These are phyloP conservation scores for Cricetomys ansorgei DNA, from an alignment of 2,113 vertebrate species.

Conservation along the genomic window DNA sequence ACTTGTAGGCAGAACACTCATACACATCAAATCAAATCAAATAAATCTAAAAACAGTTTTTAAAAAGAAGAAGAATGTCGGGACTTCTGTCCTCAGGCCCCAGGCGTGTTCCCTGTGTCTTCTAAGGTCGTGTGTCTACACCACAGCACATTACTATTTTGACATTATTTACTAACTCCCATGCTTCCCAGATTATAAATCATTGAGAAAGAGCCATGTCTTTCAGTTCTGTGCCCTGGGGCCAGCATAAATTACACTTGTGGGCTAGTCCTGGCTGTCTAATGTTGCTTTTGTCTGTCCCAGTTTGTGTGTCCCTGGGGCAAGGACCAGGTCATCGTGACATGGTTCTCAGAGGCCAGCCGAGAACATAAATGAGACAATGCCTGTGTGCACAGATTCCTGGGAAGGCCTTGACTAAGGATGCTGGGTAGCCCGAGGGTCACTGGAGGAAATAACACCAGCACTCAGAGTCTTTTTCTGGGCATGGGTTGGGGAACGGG, in stretches of 20 bases:
- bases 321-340: background rate
- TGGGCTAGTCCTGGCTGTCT: background rate
- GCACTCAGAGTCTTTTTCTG: background rate
- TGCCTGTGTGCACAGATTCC: background rate
- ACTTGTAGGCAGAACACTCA: background rate
- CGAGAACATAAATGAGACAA: background rate
- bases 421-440: background rate
- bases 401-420: background rate
- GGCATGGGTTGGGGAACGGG: background rate
- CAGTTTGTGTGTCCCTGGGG: background rate
- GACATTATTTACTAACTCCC: background rate
- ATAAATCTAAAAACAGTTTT: background rate
- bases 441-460: rapidly evolving
- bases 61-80: background rate
- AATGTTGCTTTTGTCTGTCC: background rate
- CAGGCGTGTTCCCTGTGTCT: background rate
- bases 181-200: background rate
- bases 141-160: background rate
- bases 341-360: background rate
- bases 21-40: background rate
- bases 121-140: background rate
- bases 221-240: background rate
- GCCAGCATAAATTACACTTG: background rate
- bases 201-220: slow-evolving; percentile 68
- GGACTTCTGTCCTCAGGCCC: background rate